A percentile compares a stretch with the other conserved stretches of the same genome.
Conservation (phyloP, 2,113 vertebrate genomes). For the Cynopterus brachyotis region DNA sequence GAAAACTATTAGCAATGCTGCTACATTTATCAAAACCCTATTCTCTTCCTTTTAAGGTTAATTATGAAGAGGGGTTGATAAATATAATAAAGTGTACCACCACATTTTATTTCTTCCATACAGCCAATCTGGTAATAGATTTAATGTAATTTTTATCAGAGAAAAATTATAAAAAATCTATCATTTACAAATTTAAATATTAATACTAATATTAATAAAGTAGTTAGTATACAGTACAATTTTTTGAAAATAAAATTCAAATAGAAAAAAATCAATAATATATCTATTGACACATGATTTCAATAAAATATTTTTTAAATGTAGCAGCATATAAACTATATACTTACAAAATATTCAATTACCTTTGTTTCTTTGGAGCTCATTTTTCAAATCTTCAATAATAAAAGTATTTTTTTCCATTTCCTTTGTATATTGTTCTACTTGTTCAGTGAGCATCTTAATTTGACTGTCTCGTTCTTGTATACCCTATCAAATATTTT, state of each 20-base stretch:
- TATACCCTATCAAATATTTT: constrained; percentile 85
- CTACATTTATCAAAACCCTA: not conserved
- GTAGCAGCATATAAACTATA: not conserved
- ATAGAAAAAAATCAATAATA: not conserved
- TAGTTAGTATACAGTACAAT: not conserved
- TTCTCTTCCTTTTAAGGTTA: not conserved
- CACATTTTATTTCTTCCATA: constrained; percentile 22
- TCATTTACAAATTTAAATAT: not conserved
- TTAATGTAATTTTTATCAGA: constrained; percentile 7
- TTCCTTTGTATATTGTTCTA: constrained; percentile 93
- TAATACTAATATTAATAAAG: not conserved
- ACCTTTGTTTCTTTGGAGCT: constrained; percentile 90
- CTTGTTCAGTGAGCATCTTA: constrained; percentile 92
- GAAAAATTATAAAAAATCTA: not conserved
- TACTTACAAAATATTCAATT: constrained; percentile 32
- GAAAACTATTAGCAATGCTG: not conserved
- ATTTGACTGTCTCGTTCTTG: constrained; percentile 95
- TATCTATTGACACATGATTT: not conserved
- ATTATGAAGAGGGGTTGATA: not conserved
- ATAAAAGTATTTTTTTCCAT: constrained; percentile 92
- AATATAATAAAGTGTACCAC: not conserved
- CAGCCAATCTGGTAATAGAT: not conserved
- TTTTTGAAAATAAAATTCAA: constrained; percentile 31
- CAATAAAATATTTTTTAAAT: not conserved
- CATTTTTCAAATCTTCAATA: constrained; percentile 90